phyloP scores from a whole-genome alignment of 2,113 vertebrate genomes.

The Oxygymnocypris stewartii region DNA sequence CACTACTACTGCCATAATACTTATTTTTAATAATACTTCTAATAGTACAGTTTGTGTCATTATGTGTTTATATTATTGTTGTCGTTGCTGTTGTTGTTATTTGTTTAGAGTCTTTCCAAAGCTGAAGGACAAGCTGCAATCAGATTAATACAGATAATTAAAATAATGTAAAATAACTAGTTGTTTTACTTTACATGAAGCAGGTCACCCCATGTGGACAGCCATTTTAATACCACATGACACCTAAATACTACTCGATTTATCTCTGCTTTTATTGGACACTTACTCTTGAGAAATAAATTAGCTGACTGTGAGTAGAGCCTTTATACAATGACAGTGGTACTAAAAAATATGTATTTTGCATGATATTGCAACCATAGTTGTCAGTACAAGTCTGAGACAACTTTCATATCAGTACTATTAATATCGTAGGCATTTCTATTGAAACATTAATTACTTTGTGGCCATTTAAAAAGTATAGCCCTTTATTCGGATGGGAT shows the following conservation, averaged over 20 bases:
- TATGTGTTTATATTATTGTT: background rate
- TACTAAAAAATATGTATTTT: background rate
- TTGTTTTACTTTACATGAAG: background rate
- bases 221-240: too few relatives aligned
- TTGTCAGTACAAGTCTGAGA: background rate
- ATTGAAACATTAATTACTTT: background rate
- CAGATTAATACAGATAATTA: background rate
- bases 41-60: background rate
- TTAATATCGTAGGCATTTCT: background rate
- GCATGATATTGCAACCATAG: background rate
- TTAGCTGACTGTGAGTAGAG: background rate
- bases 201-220: background rate
- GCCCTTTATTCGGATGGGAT: background rate
- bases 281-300: too few relatives aligned
- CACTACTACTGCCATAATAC: background rate
- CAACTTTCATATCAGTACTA: background rate
- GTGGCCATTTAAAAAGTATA: background rate
- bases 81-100: background rate
- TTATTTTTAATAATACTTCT: background rate
- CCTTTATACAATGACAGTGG: background rate
- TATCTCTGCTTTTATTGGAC: too few relatives aligned
- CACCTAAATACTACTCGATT: too few relatives aligned
- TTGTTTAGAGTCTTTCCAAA: background rate
- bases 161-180: background rate
- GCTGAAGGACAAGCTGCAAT: background rate